A percentile compares a stretch with the other conserved stretches of the same genome.
Conservation (phyloP, 2,113 vertebrate genomes). For the Grantiella picta region DNA sequence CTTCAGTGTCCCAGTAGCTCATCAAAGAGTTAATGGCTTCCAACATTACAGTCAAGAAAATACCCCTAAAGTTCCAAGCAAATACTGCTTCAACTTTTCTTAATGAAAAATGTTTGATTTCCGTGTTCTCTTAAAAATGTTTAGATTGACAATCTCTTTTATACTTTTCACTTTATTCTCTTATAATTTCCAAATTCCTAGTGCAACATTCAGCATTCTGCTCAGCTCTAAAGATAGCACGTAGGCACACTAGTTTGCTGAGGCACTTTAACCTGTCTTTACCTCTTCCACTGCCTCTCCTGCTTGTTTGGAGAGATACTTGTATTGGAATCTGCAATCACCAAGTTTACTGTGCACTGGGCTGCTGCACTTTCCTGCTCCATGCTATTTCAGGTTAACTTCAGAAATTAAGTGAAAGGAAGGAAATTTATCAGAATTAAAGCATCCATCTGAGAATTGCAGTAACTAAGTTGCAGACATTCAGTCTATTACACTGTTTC, state of each 20-base stretch:
- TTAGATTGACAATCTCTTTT: neutral
- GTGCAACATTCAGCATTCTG: neutral
- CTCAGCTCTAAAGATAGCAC: neutral
- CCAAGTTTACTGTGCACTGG: neutral
- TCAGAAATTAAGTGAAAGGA: neutral
- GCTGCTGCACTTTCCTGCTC: neutral
- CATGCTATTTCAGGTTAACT: neutral
- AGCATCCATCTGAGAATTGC: neutral
- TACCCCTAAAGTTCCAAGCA: neutral
- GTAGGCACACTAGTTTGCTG: neutral
- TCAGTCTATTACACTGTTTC: neutral
- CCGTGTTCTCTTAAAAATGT: fast-evolving
- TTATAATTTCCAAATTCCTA: neutral
- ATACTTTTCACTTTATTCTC: neutral
- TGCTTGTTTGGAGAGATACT: neutral
- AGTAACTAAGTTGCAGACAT: neutral
- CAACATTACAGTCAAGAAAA: neutral
- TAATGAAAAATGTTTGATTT: neutral
- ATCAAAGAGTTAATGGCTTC: neutral
- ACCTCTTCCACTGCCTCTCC: neutral
- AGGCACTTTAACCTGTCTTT: neutral
- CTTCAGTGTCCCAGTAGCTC: neutral
- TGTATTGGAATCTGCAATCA: fast-evolving
- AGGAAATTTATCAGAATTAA: neutral
- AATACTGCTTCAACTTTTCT: neutral